A percentile compares a stretch with the other conserved stretches of the same genome.
These are phyloP conservation scores for Gasterosteus aculeatus DNA, from an alignment of 2,113 vertebrate species.

Conservation along the genomic window DNA sequence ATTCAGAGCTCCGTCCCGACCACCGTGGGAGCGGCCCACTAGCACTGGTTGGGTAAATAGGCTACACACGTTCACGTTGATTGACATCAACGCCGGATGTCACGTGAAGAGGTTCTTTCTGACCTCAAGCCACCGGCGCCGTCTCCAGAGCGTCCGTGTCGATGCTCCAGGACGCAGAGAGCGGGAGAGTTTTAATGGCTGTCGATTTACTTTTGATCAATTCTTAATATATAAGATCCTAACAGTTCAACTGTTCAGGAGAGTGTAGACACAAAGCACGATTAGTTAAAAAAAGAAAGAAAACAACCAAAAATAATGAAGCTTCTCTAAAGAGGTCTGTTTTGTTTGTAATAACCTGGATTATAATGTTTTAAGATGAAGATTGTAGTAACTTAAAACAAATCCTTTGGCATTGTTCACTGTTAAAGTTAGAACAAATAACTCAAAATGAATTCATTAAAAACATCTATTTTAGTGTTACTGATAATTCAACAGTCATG, in stretches of 20 bases:
- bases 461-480: conserved; percentile 37
- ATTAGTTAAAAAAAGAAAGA: conserved; percentile 16
- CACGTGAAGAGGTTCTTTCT: conserved; percentile 25
- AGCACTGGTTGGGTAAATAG: conserved; percentile 41
- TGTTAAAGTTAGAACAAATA: conserved; percentile 50
- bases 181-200: conserved; percentile 11
- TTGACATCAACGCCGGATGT: conserved; percentile 10
- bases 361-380: conserved; percentile 33
- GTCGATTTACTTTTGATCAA: conserved; percentile 21
- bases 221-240: conserved; percentile 32
- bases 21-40: conserved; percentile 20
- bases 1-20: conserved; percentile 17
- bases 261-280: conserved; percentile 46
- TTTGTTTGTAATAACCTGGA: conserved; percentile 43
- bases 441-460: conserved; percentile 32
- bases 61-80: conserved; percentile 32
- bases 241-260: conserved; percentile 78
- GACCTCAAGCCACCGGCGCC: conserved; percentile 60
- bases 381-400: conserved; percentile 52
- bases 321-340: conserved; percentile 23
- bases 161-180: conserved; percentile 14
- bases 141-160: conserved; percentile 17
- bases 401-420: conserved; percentile 77
- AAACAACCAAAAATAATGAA: conserved; percentile 8
- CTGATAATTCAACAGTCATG: conserved; percentile 12